These are phyloP conservation scores for Agelas oroides DNA, from an alignment of 37 sponge, comb jelly and placozoan genomes.

Conservation along the genomic window DNA sequence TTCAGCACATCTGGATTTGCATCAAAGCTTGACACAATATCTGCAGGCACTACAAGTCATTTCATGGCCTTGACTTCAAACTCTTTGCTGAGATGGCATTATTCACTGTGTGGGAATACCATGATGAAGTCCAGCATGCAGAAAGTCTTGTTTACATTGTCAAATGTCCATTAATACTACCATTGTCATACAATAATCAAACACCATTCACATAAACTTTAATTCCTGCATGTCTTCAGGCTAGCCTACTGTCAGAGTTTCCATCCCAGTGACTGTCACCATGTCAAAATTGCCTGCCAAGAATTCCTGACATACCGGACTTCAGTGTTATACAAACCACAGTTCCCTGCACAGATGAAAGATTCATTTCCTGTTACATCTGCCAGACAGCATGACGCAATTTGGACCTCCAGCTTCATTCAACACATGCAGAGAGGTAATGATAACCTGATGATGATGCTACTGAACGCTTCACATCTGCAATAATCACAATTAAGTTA, in stretches of 20 bases:
- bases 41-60: constrained; percentile 19
- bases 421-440: constrained; percentile 62
- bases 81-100: constrained; percentile 41
- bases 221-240: constrained; percentile 30
- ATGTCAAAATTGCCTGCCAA: not conserved
- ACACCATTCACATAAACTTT: too few species aligned
- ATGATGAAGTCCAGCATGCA: not conserved
- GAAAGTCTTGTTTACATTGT: constrained; percentile 17
- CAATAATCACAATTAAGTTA: constrained; percentile 44
- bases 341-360: constrained; percentile 19
- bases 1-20: constrained; percentile 40
- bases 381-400: constrained; percentile 31
- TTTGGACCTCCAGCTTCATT: constrained; percentile 44
- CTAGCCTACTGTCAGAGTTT: constrained; percentile 22
- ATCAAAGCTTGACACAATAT: constrained; percentile 14
- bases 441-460: not conserved
- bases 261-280: not conserved
- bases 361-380: constrained; percentile 44
- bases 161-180: not conserved
- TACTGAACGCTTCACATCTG: too few species aligned
- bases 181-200: not conserved
- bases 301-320: constrained; percentile 38
- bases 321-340: constrained; percentile 4
- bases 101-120: constrained; percentile 39
- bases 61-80: constrained; percentile 53